Percentiles rank a stretch among this genome's conserved stretches.
Evolutionary conservation across 2,888 invertebrate genomes (phyloP).

Genomic region (Ommatoiulus sabulosus): DNA sequence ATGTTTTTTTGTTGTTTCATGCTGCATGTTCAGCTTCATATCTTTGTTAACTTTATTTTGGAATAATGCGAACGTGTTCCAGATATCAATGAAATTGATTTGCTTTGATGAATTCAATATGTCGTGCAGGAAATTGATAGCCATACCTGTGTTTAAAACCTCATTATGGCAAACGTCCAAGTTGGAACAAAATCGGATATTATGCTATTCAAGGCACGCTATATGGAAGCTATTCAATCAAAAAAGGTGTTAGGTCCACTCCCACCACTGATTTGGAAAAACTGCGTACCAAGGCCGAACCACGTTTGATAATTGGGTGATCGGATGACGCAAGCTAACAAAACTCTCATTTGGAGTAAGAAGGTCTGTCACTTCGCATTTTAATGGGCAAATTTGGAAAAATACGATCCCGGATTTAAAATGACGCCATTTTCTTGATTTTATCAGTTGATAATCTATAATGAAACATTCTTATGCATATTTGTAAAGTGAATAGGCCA

Average conservation of each 20-base stretch:
- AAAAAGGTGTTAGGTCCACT: conserved; percentile 4
- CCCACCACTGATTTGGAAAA: background rate
- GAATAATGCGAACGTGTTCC: background rate
- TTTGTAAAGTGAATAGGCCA: too few relatives aligned
- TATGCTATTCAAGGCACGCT: background rate
- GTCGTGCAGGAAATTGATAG: background rate
- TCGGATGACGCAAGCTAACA: background rate
- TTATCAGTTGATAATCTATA: too few relatives aligned
- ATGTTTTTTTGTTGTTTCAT: background rate
- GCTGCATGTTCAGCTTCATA: background rate
- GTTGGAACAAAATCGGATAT: conserved; percentile 24
- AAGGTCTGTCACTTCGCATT: too few relatives aligned
- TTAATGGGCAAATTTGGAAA: too few relatives aligned
- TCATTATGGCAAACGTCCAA: conserved; percentile 24
- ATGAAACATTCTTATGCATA: too few relatives aligned
- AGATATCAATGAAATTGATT: conserved; percentile 5
- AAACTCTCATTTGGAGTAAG: too few relatives aligned
- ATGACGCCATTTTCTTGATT: too few relatives aligned
- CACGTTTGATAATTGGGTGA: background rate
- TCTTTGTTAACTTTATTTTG: background rate
- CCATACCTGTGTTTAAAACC: conserved; percentile 11
- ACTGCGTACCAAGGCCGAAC: background rate
- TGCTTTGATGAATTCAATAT: background rate
- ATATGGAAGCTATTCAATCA: background rate
- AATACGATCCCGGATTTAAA: too few relatives aligned